phyloP scores from a whole-genome alignment of 1,140 invertebrate species.

The Hyphantria cunea region DNA sequence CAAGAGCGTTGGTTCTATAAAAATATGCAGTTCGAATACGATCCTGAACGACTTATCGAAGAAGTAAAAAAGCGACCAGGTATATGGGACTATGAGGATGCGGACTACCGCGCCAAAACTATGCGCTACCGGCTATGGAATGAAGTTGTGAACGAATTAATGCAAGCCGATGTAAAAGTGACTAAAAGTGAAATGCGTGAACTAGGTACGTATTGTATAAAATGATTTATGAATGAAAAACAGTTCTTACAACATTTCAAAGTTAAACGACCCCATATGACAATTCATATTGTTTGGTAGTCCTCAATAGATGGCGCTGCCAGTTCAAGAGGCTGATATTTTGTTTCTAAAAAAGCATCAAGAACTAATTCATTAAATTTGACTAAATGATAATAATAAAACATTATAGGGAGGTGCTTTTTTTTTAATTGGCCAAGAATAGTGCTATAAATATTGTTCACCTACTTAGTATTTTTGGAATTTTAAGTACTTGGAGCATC shows the following conservation, averaged over 20 bases:
- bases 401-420: no score
- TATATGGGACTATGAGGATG: conserved; percentile 69
- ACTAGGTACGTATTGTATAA: conserved; percentile 53
- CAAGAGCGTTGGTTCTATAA: not conserved
- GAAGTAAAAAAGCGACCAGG: conserved; percentile 69
- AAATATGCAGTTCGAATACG: conserved; percentile 69
- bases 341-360: no score
- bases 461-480: no score
- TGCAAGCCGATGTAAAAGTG: conserved; percentile 56
- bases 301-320: conserved; percentile 24
- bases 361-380: no score
- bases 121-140: conserved; percentile 60
- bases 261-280: not conserved
- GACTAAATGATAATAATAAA: no score
- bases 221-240: not conserved
- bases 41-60: conserved; percentile 67
- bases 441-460: no score
- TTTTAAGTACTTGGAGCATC: no score
- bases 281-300: not conserved
- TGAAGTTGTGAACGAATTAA: conserved; percentile 62
- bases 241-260: not conserved
- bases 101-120: conserved; percentile 58
- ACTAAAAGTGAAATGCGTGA: conserved; percentile 69
- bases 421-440: no score
- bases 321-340: not conserved